Percentiles rank a stretch among this genome's conserved stretches.
phyloP scores from a whole-genome alignment of 2,113 vertebrate genomes.

The Pipa parva region DNA sequence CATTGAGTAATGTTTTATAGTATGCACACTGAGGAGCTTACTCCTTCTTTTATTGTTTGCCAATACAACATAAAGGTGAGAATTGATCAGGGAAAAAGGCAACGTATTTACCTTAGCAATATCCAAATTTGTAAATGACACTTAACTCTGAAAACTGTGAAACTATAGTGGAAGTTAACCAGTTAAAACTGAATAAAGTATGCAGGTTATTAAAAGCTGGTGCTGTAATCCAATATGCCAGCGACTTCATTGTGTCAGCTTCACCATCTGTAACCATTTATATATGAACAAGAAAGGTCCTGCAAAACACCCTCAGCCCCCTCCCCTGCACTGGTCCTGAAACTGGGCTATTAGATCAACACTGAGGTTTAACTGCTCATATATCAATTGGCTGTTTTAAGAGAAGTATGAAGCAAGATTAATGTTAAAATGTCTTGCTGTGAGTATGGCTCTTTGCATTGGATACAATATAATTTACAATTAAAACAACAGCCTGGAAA shows the following conservation, averaged over 20 bases:
- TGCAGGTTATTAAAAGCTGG: conserved; percentile 10
- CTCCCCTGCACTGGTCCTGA: neutral
- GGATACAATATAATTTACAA: too few species aligned
- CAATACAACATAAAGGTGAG: neutral
- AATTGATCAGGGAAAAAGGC: neutral
- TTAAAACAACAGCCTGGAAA: too few species aligned
- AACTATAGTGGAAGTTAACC: neutral
- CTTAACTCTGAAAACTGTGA: neutral
- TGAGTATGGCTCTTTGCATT: too few species aligned
- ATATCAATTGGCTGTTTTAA: neutral
- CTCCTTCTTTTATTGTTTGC: too few species aligned
- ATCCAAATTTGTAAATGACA: neutral
- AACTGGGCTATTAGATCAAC: neutral
- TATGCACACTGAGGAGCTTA: too few species aligned
- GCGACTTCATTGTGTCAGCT: conserved; percentile 31
- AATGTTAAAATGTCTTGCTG: neutral
- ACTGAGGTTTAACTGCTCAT: neutral
- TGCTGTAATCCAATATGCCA: conserved; percentile 28
- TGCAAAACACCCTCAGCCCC: neutral
- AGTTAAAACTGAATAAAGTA: neutral
- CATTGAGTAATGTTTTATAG: too few species aligned
- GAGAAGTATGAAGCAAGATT: neutral
- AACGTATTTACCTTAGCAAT: neutral
- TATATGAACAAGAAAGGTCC: neutral
- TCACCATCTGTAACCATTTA: conserved; percentile 39